Evolutionary conservation across 2,888 invertebrate species (phyloP), one percentile per base, ranked within the genome.

Genomic region (Sesia bembeciformis): DNA sequence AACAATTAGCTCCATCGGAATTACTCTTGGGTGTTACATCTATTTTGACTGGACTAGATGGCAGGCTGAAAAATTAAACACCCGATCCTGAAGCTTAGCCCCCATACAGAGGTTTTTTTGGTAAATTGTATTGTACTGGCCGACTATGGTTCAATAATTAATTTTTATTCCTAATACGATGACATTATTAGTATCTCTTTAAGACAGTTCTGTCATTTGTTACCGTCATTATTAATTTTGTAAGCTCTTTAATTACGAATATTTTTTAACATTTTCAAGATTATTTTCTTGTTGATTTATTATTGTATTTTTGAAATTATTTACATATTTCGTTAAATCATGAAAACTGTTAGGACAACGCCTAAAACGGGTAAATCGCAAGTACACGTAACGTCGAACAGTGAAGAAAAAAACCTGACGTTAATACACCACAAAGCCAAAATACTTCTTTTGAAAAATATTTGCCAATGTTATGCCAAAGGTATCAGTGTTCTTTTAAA

Each of bases 401-500:
- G 8, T 4, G 43, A 43, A 43, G 43, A 43, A 43, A 43, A 43
- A 43, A 5, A n/a, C 5, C 7, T 4, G 42, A n/a, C 6, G 5
- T 43, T n/a, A 5, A 43, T 3, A 23, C 23, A 23, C 23, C 23
- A 23, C 23, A 23, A 2, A 23, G 23, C 23, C 23, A 43, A 43
- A n/a, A n/a, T 7, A 43, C 43, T 23, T 23, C 38, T 8, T 62
- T 74, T 40, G 70, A 66, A 7, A 62, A 64, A 8, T 56, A 60
- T 7, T 53, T 75, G 38, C 56, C 59, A 38, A 51, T 54, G 3
- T 65, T 64, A 4, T 69, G 68, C 56, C 58, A 52, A 6, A 69
- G 64, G 54, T 74, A 67, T 41, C 40, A 53, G 4, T 76, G 75
- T 42, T 67, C 70, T 0, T 62, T 63, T 40, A 46, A 52, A 1